phyloP scores from a whole-genome alignment of 2,113 vertebrate species.

The Eretmochelys imbricata region DNA sequence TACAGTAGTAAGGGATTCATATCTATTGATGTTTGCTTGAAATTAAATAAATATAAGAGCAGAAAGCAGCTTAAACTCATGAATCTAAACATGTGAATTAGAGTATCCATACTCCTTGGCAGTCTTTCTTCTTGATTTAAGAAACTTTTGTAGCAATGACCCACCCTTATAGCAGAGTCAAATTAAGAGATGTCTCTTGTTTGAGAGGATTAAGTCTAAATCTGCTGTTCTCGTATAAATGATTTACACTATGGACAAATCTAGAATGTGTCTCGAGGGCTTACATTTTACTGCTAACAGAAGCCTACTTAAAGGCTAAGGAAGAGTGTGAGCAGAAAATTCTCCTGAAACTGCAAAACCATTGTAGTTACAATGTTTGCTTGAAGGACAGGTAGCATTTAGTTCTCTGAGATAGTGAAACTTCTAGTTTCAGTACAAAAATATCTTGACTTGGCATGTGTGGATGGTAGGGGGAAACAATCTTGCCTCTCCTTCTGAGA shows the following conservation, averaged over 20 bases:
- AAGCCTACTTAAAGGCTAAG: neutral
- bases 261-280: neutral
- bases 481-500: neutral
- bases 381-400: neutral
- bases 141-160: neutral
- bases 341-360: neutral
- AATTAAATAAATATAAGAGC: neutral
- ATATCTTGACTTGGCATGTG: neutral
- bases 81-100: neutral
- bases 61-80: neutral
- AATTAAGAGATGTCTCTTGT: neutral
- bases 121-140: constrained; percentile 4
- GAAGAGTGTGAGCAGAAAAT: neutral
- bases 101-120: neutral
- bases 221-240: neutral
- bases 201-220: constrained; percentile 16
- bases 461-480: neutral
- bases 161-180: neutral
- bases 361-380: neutral
- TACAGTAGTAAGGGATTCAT: neutral
- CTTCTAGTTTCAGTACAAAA: neutral
- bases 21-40: neutral
- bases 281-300: neutral
- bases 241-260: neutral
- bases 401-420: neutral